Evolutionary conservation across 92 coral and sea anemone species (phyloP), one percentile per base, ranked within the genome.

Genomic region (Epizoanthus rinbou): DNA sequence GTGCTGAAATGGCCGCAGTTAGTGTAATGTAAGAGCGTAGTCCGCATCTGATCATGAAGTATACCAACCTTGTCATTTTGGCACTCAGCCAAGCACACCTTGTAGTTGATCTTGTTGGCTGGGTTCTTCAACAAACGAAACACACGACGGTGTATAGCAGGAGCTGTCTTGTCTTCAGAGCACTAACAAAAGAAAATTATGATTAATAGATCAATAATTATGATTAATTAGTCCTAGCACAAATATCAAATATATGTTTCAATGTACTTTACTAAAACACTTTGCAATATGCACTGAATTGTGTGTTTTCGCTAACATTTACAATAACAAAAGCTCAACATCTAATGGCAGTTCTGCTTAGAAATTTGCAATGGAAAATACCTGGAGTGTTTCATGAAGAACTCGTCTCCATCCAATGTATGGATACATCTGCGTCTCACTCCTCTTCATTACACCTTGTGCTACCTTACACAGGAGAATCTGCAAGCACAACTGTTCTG

Each of bases 101-200:
- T 91, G 21, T 86, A 87, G 82, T 91, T 95, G 37, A 72, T 68
- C 54, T 80, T 88, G 62, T 92, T 91, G 57, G 88, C 90, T 14
- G 93, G 89, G 69, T 91, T 88, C 64, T 87, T 89, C 84, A 95
- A 86, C 79, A 95, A 75, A n/a, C 62, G 75, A 33, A 66, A 66
- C 74, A 93, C 79, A 39, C 97, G 85, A 37, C 87, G 89, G 58
- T 88, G 82, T 24, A 92, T 86, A 33, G 85, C 86, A 41, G 93
- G 89, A 22, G 96, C 94, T 16, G 98, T 93, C 80, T 95, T 95
- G 80, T 92, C 93, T 31, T 71, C 64, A 37, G 92, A 87, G 25
- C 86, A 78, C 94, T 93, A 83, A 67, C 17, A 6, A 47, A 1
- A 8, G 13, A 18, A 80, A 25, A 37, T 28, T 28, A 28, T 28